phyloP scores from a whole-genome alignment of 2,113 vertebrate species.

The Accipiter virgatus region DNA sequence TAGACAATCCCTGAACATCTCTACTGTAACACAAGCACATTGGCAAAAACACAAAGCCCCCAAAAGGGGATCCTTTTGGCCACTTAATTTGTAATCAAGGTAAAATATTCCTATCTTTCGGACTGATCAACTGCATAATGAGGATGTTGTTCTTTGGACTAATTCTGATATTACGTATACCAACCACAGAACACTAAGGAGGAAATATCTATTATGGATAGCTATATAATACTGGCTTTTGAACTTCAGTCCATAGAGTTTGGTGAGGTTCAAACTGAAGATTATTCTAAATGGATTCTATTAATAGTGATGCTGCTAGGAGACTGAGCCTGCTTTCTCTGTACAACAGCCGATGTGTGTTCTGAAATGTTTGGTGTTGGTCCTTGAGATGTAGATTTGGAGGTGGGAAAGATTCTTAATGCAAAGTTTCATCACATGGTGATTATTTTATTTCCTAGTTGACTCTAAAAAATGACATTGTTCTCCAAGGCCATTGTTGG shows the following conservation, averaged over 20 bases:
- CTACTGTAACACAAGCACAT: background rate
- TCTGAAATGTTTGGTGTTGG: slow-evolving; percentile 44
- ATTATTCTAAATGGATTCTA: slow-evolving; percentile 64
- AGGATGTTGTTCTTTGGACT: background rate
- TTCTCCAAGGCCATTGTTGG: background rate
- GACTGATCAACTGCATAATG: background rate
- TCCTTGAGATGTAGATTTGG: slow-evolving; percentile 5
- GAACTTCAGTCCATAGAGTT: slow-evolving; percentile 37
- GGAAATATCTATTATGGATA: background rate
- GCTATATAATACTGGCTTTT: background rate
- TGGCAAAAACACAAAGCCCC: background rate
- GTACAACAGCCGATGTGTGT: slow-evolving; percentile 58
- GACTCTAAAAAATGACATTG: background rate
- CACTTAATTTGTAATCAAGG: background rate
- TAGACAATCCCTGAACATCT: background rate
- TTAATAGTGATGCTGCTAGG: slow-evolving; percentile 72
- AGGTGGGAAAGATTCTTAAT: background rate
- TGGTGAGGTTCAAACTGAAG: slow-evolving; percentile 51
- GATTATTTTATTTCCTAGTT: slow-evolving; percentile 8
- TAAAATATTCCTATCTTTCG: background rate
- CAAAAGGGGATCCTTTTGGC: background rate
- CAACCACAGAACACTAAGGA: background rate
- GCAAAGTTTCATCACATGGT: background rate
- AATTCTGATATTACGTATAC: background rate
- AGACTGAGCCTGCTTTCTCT: slow-evolving; percentile 56